These are phyloP conservation scores for Rhinopomastus cyanomelas DNA, from an alignment of 2,113 vertebrate species.

Conservation along the genomic window DNA sequence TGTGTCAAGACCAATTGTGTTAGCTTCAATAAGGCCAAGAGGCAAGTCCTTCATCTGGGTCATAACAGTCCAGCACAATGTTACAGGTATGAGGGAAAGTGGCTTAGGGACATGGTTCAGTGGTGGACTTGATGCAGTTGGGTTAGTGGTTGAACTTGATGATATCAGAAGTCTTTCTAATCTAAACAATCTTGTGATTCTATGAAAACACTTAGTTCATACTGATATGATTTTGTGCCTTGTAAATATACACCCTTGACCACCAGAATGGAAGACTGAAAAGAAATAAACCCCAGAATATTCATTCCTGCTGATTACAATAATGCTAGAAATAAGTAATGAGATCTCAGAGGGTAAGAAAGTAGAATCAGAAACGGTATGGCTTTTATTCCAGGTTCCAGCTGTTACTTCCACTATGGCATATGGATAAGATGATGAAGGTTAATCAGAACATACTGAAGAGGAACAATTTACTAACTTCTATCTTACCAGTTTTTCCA, in stretches of 20 bases:
- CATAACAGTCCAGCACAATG: too few species aligned
- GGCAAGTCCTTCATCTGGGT: too few species aligned
- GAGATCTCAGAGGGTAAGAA: not conserved
- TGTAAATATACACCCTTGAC: not conserved
- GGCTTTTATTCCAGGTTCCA: not conserved
- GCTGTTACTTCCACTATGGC: not conserved
- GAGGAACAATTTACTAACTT: not conserved
- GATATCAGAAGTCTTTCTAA: too few species aligned
- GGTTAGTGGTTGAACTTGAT: too few species aligned
- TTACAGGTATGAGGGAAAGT: too few species aligned
- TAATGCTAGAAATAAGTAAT: not conserved
- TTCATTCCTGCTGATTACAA: not conserved
- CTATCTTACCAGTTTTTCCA: not conserved
- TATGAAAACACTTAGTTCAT: not conserved
- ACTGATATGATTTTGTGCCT: not conserved
- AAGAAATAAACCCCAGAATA: accelerated
- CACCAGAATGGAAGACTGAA: not conserved
- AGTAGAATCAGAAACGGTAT: not conserved
- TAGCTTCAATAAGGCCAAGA: too few species aligned
- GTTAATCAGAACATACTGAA: not conserved
- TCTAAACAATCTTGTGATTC: too few species aligned
- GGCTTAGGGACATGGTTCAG: too few species aligned
- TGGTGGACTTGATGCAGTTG: too few species aligned
- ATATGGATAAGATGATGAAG: not conserved
- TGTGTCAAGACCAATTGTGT: too few species aligned